Evolutionary conservation across 2,797 vertebrate species (phyloP).

Genomic region (Cyprinodon diabolis): DNA sequence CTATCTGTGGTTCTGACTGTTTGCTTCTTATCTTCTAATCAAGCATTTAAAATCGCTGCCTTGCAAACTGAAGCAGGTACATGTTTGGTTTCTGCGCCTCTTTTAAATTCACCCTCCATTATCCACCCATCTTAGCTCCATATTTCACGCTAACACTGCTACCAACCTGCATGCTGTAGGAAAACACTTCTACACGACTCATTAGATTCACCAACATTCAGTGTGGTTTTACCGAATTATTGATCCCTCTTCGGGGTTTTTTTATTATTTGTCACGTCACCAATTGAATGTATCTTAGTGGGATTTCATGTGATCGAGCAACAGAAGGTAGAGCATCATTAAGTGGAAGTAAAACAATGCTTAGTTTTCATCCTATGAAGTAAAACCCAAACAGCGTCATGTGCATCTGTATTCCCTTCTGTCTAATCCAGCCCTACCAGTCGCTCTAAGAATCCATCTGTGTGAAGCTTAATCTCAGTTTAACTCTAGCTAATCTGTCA

Average conservation of each 20-base stretch:
- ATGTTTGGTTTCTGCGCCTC: slow-evolving; percentile 61
- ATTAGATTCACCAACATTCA: slow-evolving; percentile 47
- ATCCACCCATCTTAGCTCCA: slow-evolving; percentile 19
- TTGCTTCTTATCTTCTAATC: slow-evolving; percentile 66
- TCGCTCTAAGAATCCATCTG: no score
- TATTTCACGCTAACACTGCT: slow-evolving; percentile 35
- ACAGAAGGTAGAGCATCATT: neutral
- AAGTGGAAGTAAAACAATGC: no score
- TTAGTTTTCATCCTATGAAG: no score
- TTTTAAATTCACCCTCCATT: slow-evolving; percentile 26
- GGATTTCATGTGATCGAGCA: neutral
- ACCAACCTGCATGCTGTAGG: slow-evolving; percentile 62
- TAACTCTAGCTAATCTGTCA: no score
- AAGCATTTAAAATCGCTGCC: slow-evolving; percentile 86
- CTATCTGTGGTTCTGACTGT: slow-evolving; percentile 58
- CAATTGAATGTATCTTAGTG: neutral
- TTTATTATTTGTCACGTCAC: no score
- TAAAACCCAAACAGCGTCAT: no score
- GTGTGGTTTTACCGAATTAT: no score
- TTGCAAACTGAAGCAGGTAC: slow-evolving; percentile 90
- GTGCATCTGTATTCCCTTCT: no score
- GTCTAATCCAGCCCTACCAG: no score
- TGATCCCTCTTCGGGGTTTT: no score
- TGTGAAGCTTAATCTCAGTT: no score
- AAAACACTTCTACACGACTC: slow-evolving; percentile 28